Evolutionary conservation across 2,888 invertebrate species (phyloP).

Genomic region (Maniola hyperantus): DNA sequence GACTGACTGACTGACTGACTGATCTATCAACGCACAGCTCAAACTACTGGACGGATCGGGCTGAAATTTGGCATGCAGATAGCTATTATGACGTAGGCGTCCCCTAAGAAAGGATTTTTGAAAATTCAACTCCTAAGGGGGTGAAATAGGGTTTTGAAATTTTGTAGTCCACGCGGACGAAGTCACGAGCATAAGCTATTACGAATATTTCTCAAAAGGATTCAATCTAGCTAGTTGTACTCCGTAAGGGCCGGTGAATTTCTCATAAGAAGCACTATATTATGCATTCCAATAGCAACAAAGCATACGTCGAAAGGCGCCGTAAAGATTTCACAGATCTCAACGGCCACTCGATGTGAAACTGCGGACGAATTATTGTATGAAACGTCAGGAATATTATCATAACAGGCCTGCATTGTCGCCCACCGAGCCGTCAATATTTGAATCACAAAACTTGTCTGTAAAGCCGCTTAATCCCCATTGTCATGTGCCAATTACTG

Average conservation of each 20-base stretch:
- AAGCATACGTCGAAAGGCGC: slow-evolving; percentile 43
- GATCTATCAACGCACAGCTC: no score
- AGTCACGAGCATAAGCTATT: no score
- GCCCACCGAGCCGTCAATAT: slow-evolving; percentile 70
- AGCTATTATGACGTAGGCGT: no score
- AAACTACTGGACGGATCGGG: no score
- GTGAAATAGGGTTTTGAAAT: no score
- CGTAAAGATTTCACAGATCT: slow-evolving; percentile 43
- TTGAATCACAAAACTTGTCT: slow-evolving; percentile 77
- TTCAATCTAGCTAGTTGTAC: slow-evolving; percentile 1
- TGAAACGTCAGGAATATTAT: slow-evolving; percentile 71
- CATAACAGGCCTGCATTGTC: slow-evolving; percentile 75
- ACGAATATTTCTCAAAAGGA: not conserved
- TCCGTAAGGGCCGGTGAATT: slow-evolving; percentile 11
- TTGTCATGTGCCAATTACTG: slow-evolving; percentile 78
- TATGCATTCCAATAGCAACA: slow-evolving; percentile 54
- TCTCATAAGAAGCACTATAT: slow-evolving; percentile 44
- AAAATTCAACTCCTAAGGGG: no score
- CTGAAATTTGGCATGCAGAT: no score
- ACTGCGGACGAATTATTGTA: slow-evolving; percentile 67
- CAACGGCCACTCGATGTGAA: slow-evolving; percentile 51
- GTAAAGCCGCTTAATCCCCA: slow-evolving; percentile 77
- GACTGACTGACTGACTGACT: no score
- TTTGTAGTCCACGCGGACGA: no score
- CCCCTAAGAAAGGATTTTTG: no score